Evolutionary conservation across 2,888 invertebrate species (phyloP).

Genomic region (Nomada fabriciana): DNA sequence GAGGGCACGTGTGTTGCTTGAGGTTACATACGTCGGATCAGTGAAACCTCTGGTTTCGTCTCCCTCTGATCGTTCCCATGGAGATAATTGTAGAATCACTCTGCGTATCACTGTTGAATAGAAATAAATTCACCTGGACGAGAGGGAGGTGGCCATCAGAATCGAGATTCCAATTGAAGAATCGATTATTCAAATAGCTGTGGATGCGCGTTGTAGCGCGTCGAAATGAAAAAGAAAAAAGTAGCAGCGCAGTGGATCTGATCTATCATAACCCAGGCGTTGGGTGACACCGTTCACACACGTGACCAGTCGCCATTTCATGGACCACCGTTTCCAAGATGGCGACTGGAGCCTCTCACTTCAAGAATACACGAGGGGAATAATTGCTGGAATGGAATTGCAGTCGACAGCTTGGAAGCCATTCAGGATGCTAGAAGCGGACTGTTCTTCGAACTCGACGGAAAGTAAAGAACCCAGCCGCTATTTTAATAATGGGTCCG

Average conservation of each 20-base stretch:
- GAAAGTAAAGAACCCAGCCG: no score
- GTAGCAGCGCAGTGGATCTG: background rate
- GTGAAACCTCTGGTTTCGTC: background rate
- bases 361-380: background rate
- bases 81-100: background rate
- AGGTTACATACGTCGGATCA: background rate
- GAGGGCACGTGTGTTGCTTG: background rate
- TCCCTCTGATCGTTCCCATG: background rate
- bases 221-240: conserved; percentile 16
- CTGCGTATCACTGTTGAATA: background rate
- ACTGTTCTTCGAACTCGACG: no score
- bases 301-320: conserved; percentile 11
- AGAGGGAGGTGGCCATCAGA: background rate
- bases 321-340: background rate
- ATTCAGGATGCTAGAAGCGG: no score
- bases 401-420: no score
- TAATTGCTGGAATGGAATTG: background rate
- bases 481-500: background rate
- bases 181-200: conserved; percentile 44
- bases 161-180: conserved; percentile 46
- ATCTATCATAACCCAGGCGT: background rate
- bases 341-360: background rate
- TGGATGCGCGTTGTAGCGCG: conserved; percentile 65
- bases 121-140: no score
- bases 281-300: background rate